Percentiles rank a stretch among this genome's conserved stretches.
These are phyloP conservation scores for Plecturocebus donacophilus DNA, from an alignment of 2,113 vertebrate genomes.

Conservation along the genomic window DNA sequence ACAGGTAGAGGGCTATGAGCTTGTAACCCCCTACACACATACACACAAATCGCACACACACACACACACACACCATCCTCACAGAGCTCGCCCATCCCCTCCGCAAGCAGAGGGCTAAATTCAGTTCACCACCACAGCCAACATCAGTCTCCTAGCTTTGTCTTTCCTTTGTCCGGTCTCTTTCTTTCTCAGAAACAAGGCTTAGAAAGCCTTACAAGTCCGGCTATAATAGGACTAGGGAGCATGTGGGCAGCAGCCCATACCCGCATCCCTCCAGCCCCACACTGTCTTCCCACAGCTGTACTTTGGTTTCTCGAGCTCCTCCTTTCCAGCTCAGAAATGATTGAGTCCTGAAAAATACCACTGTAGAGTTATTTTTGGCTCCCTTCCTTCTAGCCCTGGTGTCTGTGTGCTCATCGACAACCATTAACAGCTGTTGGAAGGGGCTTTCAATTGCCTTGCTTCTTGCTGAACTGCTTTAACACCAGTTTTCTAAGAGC, in stretches of 20 bases:
- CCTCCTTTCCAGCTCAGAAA: conserved; percentile 51
- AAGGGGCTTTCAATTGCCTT: conserved; percentile 60
- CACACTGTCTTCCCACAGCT: background rate
- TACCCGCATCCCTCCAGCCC: background rate
- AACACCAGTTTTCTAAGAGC: conserved; percentile 45
- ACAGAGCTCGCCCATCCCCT: background rate
- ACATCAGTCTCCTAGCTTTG: background rate
- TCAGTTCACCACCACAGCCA: background rate
- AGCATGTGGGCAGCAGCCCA: background rate
- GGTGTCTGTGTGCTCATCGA: conserved; percentile 61
- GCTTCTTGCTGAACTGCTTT: conserved; percentile 65
- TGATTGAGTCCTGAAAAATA: conserved; percentile 60
- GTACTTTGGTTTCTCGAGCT: background rate
- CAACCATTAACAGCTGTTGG: conserved; percentile 72
- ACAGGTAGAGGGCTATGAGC: no score
- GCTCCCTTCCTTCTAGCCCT: conserved; percentile 58
- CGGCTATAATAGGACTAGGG: background rate
- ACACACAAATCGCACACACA: no score
- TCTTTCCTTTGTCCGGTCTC: background rate
- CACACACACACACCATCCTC: background rate
- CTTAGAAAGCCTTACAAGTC: background rate
- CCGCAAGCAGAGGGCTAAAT: fast-evolving
- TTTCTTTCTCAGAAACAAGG: background rate
- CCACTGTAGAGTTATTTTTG: conserved; percentile 64
- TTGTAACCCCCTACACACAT: no score